Conservation (phyloP, 2,888 invertebrate species). For the Cerastis rubricosa region DNA sequence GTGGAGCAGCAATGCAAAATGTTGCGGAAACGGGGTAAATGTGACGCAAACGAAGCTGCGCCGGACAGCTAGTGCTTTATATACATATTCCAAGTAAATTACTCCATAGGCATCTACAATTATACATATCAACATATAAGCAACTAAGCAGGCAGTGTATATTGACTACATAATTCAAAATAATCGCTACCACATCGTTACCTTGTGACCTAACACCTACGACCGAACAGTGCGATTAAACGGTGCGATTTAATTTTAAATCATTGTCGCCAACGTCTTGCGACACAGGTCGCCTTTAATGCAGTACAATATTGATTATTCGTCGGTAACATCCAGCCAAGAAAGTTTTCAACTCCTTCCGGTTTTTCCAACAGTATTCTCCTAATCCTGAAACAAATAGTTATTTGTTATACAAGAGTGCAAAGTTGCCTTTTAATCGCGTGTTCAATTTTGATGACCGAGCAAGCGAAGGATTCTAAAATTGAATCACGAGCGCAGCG, state of each 20-base stretch:
- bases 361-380: conserved; percentile 86
- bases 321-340: conserved; percentile 68
- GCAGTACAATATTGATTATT: conserved; percentile 67
- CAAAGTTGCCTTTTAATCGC: too few relatives aligned
- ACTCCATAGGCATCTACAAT: background rate
- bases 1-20: too few relatives aligned
- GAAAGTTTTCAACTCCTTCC: conserved; percentile 70
- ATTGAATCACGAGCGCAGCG: too few relatives aligned
- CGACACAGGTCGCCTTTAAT: conserved; percentile 28
- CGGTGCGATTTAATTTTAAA: background rate
- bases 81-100: background rate
- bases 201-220: conserved; percentile 2
- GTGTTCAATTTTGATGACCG: too few relatives aligned
- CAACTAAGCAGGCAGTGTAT: background rate
- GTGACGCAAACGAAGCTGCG: too few relatives aligned
- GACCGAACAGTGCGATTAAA: conserved; percentile 5
- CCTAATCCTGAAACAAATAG: conserved; percentile 80
- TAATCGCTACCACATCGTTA: background rate
- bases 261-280: background rate
- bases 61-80: too few relatives aligned
- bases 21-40: too few relatives aligned
- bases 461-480: too few relatives aligned
- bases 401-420: too few relatives aligned
- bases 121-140: background rate
- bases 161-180: background rate